Base-by-base conservation (phyloP, 2,888 invertebrate species). In the Julus scandinavius region DNA sequence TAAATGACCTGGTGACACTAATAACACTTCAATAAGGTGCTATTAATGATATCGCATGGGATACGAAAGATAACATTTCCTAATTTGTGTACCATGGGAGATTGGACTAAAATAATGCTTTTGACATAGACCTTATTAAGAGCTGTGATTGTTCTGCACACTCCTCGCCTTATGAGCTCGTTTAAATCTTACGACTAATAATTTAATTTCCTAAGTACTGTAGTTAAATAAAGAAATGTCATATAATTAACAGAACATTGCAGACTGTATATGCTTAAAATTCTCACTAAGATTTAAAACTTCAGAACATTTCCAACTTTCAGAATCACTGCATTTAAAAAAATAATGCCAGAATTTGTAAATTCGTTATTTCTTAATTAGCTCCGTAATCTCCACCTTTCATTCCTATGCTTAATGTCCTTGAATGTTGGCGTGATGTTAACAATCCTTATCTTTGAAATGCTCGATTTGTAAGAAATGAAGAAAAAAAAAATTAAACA, bases 1-100 rank as follows among this genome's bases (percentile, higher is more conserved):
- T 72, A 72, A 72, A 72, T 72, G 72, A 72, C 72, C 72, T 29
- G 72, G 29, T 72, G 72, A 72, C 72, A n/a, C 72, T 72, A 72
- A 72, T 72, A 72, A 72, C 72, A 72, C 72, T 72, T 29, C 29
- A 72, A 72, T 72, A 72, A 72, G 7, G 72, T 29, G 72, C 72
- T 72, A 72, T 72, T 72, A 72, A 72, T 29, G 29, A 72, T 72
- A 29, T 72, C 72, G 5, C 72, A 11, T 29, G 11, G 72, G 72
- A 72, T 72, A 29, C 29, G 5, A 9, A 72, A 9, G 72, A 29
- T 72, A 29, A 72, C 29, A 72, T n/a, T 29, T 72, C 29, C 72
- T 29, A 29, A 72, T 7, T 72, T n/a, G 29, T 29, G 72, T 29
- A 29, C 72, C 29, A 29, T 13, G 50, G 13, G 72, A 29, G 20